Evolutionary conservation across 2,888 invertebrate species (phyloP), one percentile per base, ranked within the genome.

Genomic region (Barypeithes pellucidus): DNA sequence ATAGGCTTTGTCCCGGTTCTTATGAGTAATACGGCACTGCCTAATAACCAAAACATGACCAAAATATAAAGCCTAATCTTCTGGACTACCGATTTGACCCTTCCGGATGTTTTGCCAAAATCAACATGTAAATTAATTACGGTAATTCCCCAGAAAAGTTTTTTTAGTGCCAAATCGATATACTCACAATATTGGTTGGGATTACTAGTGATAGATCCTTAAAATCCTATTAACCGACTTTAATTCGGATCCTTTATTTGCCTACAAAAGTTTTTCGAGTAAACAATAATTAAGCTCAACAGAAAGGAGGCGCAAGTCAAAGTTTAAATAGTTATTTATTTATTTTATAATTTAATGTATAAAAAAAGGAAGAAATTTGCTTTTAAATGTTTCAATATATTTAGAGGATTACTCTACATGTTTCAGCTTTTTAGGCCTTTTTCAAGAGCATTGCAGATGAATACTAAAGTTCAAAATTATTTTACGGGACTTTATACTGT

Each of bases 51-150:
- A 43, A 65, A 65, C 50, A 65, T 52, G 65, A 29, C 36, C 50
- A 20, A 65, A 65, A 65, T 65, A 65, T 65, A 65, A 65, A 65
- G 50, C 20, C 45, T 65, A 47, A 33, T 65, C 50, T 65, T 65
- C 39, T 65, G 36, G 47, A 63, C 65, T 47, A 29, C 36, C 50
- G 65, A 65, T 65, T 65, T 65, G 50, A 47, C 50, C 50, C 52
- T 47, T 50, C 20, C 52, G 36, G 36, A 24, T 65, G 45, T 65
- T 50, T 52, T 33, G 50, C 22, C 11, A 57, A 33, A 57, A 33
- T 57, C 33, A 57, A 16, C 52, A 52, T 52, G 52, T 29, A 52
- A 57, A 33, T 29, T 57, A 57, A 57, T 57, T 33, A 33, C 54
- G 16, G 54, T 18, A 33, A 57, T 16, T 33, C 5, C 16, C 18